Conservation (phyloP, 2,113 vertebrate species). For the Casuarius casuarius region DNA sequence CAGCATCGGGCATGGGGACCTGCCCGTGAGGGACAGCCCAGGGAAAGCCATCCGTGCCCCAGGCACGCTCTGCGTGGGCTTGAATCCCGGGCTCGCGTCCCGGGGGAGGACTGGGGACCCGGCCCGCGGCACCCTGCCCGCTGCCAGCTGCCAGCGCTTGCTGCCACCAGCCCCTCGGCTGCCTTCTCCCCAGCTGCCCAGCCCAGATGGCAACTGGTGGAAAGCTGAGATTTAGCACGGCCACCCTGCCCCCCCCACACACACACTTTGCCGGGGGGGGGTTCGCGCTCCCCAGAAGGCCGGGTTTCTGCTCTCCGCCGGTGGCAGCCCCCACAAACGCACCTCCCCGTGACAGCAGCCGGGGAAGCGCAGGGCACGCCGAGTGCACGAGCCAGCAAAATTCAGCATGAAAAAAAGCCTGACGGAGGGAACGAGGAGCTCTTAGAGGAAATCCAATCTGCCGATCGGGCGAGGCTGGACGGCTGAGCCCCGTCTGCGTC, state of each 20-base stretch:
- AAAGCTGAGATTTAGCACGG: background rate
- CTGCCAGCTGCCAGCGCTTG: background rate
- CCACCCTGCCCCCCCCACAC: too few species aligned
- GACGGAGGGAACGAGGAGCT: constrained; percentile 1
- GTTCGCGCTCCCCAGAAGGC: background rate
- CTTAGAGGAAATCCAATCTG: constrained; percentile 1
- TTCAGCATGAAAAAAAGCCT: background rate
- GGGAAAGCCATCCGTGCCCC: background rate
- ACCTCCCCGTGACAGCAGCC: background rate
- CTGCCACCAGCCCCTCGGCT: background rate
- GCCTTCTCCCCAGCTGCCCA: fast-evolving
- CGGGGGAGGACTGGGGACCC: background rate
- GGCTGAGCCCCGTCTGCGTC: background rate
- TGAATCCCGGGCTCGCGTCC: background rate
- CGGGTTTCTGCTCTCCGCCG: background rate
- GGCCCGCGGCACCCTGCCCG: background rate
- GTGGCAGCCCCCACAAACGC: background rate
- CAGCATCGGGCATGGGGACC: fast-evolving
- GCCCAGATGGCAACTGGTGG: fast-evolving
- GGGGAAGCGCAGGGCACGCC: fast-evolving
- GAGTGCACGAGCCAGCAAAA: background rate
- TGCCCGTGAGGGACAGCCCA: fast-evolving
- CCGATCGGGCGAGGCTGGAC: background rate
- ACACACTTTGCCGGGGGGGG: fast-evolving
- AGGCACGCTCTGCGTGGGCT: background rate